phyloP scores from a whole-genome alignment of 2,888 invertebrate genomes.

The Sympetrum striolatum region DNA sequence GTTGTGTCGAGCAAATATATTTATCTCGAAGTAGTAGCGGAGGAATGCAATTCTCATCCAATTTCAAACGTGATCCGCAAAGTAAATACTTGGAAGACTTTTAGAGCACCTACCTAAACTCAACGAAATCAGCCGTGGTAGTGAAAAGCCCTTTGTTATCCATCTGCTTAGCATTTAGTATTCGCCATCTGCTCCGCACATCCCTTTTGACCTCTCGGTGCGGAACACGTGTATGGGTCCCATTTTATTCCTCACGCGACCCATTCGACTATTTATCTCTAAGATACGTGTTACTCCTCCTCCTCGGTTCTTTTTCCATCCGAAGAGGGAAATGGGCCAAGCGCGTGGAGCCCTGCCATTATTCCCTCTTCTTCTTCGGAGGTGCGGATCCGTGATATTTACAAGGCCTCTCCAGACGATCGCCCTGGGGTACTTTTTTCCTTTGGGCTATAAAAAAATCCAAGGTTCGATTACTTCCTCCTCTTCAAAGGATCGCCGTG shows the following conservation, averaged over 20 bases:
- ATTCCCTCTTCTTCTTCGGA: background rate
- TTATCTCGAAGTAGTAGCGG: too few relatives aligned
- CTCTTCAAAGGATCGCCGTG: background rate
- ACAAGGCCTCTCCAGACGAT: background rate
- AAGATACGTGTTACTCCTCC: background rate
- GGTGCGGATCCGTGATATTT: background rate
- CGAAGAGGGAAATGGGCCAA: background rate
- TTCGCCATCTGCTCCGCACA: too few relatives aligned
- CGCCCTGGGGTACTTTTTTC: background rate
- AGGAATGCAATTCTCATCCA: too few relatives aligned
- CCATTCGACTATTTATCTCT: background rate
- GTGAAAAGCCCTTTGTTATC: too few relatives aligned
- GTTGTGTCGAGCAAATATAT: too few relatives aligned
- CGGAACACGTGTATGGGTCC: too few relatives aligned
- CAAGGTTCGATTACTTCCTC: background rate
- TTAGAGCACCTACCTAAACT: too few relatives aligned
- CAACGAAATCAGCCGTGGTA: too few relatives aligned
- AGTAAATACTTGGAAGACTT: too few relatives aligned
- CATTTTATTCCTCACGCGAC: background rate
- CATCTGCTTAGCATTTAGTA: too few relatives aligned
- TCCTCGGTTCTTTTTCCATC: background rate
- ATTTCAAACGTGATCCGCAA: too few relatives aligned
- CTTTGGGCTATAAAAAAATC: background rate
- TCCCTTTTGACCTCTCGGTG: too few relatives aligned
- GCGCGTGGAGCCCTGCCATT: background rate